These are phyloP conservation scores for Microtus montanus DNA, from an alignment of 2,113 vertebrate genomes.

Conservation along the genomic window DNA sequence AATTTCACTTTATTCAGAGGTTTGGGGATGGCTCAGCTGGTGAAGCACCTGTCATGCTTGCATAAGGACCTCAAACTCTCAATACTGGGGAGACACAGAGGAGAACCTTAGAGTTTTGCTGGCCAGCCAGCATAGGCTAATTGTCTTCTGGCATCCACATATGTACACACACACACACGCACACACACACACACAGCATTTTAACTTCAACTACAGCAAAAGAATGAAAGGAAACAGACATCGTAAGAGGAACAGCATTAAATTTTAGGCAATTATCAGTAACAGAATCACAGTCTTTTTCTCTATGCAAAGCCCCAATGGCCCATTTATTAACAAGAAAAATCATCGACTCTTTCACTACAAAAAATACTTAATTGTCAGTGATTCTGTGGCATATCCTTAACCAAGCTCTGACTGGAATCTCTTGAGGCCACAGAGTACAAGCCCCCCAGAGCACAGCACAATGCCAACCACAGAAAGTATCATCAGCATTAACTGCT, in stretches of 20 bases:
- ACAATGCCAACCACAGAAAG: conserved; percentile 71
- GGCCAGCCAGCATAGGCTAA: background rate
- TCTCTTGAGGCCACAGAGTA: conserved; percentile 53
- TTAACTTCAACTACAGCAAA: conserved; percentile 47
- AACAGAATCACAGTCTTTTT: conserved; percentile 40
- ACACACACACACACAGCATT: background rate
- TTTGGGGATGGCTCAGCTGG: background rate
- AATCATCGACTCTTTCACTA: conserved; percentile 30
- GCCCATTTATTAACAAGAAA: background rate
- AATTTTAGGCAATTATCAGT: conserved; percentile 54
- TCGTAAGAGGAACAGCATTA: conserved; percentile 12
- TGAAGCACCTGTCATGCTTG: background rate
- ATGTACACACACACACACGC: background rate
- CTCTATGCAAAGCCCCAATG: conserved; percentile 41
- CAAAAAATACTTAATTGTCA: conserved; percentile 59
- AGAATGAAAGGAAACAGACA: conserved; percentile 34
- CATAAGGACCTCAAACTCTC: background rate
- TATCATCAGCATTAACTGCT: conserved; percentile 79
- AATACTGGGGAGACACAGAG: background rate
- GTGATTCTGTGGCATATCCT: conserved; percentile 34
- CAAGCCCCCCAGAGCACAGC: conserved; percentile 66
- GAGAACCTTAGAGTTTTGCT: background rate
- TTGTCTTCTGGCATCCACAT: background rate
- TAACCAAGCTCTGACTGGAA: conserved; percentile 69
- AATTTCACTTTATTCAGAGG: background rate